Percentiles rank a stretch among this genome's conserved stretches.
phyloP scores from a whole-genome alignment of 2,888 invertebrate genomes.

The Ariolimax columbianus region DNA sequence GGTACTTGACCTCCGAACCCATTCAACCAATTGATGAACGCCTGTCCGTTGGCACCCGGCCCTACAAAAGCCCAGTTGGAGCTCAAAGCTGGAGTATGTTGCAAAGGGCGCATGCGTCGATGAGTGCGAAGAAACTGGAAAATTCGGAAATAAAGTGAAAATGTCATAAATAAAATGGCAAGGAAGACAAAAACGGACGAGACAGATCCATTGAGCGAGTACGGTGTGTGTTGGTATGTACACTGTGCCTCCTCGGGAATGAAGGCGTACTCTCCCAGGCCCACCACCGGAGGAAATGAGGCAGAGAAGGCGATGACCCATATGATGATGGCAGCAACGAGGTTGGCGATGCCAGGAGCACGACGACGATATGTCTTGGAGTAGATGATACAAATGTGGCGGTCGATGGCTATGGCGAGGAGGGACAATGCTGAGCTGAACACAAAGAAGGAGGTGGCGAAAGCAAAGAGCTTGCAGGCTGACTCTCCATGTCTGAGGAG shows the following conservation, averaged over 20 bases:
- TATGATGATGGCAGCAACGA: slow-evolving; percentile 66
- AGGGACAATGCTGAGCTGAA: slow-evolving; percentile 69
- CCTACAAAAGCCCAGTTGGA: slow-evolving; percentile 75
- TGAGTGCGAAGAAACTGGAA: slow-evolving; percentile 70
- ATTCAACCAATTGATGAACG: slow-evolving; percentile 71
- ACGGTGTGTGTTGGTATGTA: slow-evolving; percentile 69
- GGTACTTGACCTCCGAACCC: slow-evolving; percentile 66
- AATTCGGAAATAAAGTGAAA: slow-evolving; percentile 69
- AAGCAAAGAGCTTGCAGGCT: slow-evolving; percentile 71
- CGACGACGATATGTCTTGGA: slow-evolving; percentile 68
- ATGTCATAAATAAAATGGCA: slow-evolving; percentile 61
- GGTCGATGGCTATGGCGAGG: slow-evolving; percentile 69
- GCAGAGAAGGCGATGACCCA: slow-evolving; percentile 71
- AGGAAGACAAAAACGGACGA: slow-evolving; percentile 72
- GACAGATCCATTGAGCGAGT: slow-evolving; percentile 71
- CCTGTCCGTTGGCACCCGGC: slow-evolving; percentile 72
- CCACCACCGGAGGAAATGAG: slow-evolving; percentile 74
- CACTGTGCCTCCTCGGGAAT: slow-evolving; percentile 72
- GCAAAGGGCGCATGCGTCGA: slow-evolving; percentile 71
- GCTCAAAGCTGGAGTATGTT: slow-evolving; percentile 71
- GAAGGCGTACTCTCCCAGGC: slow-evolving; percentile 71
- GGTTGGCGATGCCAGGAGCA: slow-evolving; percentile 65
- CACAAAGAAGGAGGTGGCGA: slow-evolving; percentile 73
- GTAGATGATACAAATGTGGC: slow-evolving; percentile 68
- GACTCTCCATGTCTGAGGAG: slow-evolving; percentile 62